Evolutionary conservation across 2,113 vertebrate genomes (phyloP), one percentile per base, ranked within the genome.

Genomic region (Elgaria multicarinata): DNA sequence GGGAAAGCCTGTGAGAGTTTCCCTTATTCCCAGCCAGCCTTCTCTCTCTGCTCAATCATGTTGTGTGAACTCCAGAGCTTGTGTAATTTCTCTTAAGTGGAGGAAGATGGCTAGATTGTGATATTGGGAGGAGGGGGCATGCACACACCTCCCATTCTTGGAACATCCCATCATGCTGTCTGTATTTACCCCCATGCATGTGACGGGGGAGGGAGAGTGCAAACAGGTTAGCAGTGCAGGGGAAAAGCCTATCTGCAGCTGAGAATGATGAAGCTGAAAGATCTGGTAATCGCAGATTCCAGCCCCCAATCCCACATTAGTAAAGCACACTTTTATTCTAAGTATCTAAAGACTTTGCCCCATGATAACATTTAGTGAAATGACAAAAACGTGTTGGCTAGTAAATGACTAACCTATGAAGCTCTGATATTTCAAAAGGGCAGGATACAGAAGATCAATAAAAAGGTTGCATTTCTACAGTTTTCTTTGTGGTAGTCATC

Each of bases 321-420:
- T 53, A 90, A 55, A 76, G 3, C 83, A 39, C 39, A 33, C 33
- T 75, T 82, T 33, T 72, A 80, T 84, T 90, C 83, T 78, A 93
- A 87, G 71, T 76, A 91, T 86, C 83, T 44, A 0, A n/a, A 94
- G 92, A 93, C 95, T 96, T 96, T 95, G 90, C 55, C 92, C 92
- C 42, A 9, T 85, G 74, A 72, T n/a, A 74, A 7, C 87, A 55
- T 83, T 91, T 66, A 36, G 18, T 10, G 55, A 83, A 86, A 75
- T 76, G 83, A 78, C 8, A 91, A 85, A 88, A 90, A 92, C 85
- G 83, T 64, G 72, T 90, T 93, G 58, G 79, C 84, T 93, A 44
- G 94, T 95, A 95, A 96, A 96, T 96, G 78, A 88, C n/a, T 94
- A 93, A 93, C 92, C 79, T 46, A 3, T 18, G 24, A 39, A 79